Percentiles rank a stretch among this genome's conserved stretches.
phyloP scores from a whole-genome alignment of 2,888 invertebrate genomes.

The Drosophila nigritarsus region DNA sequence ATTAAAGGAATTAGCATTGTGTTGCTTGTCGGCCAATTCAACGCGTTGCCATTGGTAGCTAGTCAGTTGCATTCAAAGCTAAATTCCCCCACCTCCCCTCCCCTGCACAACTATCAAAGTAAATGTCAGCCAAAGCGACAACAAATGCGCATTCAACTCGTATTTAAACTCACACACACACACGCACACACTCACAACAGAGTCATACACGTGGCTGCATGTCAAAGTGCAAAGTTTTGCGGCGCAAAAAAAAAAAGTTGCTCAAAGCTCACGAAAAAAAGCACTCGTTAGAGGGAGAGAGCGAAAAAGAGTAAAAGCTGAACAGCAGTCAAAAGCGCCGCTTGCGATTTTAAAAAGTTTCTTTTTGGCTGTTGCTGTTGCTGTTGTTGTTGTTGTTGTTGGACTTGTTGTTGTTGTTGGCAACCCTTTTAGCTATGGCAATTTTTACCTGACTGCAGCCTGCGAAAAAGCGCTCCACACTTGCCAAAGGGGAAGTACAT shows the following conservation, averaged over 20 bases:
- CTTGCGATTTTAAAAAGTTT: slow-evolving; percentile 66
- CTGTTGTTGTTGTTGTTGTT: slow-evolving; percentile 8
- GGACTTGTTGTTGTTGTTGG: slow-evolving; percentile 43
- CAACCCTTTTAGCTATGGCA: slow-evolving; percentile 65
- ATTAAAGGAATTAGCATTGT: slow-evolving; percentile 46
- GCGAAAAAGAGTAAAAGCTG: slow-evolving; percentile 9
- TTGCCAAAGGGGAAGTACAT: slow-evolving; percentile 8
- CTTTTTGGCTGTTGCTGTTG: slow-evolving; percentile 24
- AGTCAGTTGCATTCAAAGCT: slow-evolving; percentile 34
- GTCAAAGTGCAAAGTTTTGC: slow-evolving; percentile 79
- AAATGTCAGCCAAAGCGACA: slow-evolving; percentile 53
- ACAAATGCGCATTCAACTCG: slow-evolving; percentile 48
- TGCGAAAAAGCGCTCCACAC: slow-evolving; percentile 50
- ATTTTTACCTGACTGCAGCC: slow-evolving; percentile 53
- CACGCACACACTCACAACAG: slow-evolving; percentile 29
- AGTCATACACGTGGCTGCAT: slow-evolving; percentile 71
- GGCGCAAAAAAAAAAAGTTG: slow-evolving; percentile 64
- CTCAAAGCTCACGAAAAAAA: slow-evolving; percentile 55
- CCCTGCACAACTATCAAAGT: not conserved
- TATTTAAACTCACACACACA: slow-evolving; percentile 21
- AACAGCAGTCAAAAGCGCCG: slow-evolving; percentile 68
- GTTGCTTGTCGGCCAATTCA: slow-evolving; percentile 43
- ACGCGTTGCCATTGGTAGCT: slow-evolving; percentile 33
- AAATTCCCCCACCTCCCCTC: not conserved
- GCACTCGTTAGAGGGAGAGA: slow-evolving; percentile 7